Conservation (phyloP, 2,797 vertebrate species). For the Choloepus didactylus region DNA sequence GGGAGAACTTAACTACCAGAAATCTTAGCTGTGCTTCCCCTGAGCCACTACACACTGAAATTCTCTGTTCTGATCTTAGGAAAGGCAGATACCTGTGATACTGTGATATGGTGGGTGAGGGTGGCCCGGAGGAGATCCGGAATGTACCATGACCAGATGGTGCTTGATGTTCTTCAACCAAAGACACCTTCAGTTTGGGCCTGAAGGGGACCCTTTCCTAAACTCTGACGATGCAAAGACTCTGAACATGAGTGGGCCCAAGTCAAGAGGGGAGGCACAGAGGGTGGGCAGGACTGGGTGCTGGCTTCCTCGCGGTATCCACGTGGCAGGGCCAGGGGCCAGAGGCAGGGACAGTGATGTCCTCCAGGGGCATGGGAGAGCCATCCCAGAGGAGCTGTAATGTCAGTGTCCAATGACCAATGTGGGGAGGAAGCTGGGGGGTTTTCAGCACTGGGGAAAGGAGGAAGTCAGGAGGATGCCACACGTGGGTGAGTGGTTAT, state of each 20-base stretch:
- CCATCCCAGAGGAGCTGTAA: too few species aligned
- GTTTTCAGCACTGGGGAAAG: too few species aligned
- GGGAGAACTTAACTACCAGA: not conserved
- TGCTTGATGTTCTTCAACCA: not conserved
- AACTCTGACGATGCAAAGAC: not conserved
- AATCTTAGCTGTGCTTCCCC: not conserved
- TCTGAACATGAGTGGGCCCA: not conserved
- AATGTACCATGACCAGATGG: fast-evolving
- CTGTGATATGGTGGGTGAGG: not conserved
- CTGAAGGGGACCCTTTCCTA: not conserved
- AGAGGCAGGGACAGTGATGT: not conserved
- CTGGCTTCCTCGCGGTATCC: not conserved
- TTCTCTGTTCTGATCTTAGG: not conserved
- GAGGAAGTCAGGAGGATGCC: not conserved
- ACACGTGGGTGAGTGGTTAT: fast-evolving
- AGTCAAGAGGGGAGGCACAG: not conserved
- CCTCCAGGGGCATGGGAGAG: fast-evolving
- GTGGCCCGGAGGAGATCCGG: not conserved
- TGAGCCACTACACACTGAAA: not conserved
- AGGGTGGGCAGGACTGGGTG: fast-evolving
- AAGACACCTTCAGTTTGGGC: not conserved
- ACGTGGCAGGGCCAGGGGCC: not conserved
- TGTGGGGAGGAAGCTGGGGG: fast-evolving
- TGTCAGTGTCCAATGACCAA: not conserved
- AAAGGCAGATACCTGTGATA: not conserved